Evolutionary conservation across 2,113 vertebrate species (phyloP), one percentile per base, ranked within the genome.

Genomic region (Microcebus tavaratra): DNA sequence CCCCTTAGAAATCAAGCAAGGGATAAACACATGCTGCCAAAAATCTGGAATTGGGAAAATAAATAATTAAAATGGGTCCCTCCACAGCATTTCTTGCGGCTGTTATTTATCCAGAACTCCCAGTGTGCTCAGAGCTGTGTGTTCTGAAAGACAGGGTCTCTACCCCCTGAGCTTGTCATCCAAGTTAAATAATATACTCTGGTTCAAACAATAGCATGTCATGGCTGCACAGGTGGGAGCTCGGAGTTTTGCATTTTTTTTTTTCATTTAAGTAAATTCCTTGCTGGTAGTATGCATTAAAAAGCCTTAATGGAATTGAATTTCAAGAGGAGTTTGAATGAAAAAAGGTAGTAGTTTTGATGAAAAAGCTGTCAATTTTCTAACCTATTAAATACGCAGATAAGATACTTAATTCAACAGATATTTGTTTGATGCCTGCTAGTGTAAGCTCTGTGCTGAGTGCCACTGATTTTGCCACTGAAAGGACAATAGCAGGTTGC

Each of bases 101-200:
- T 98, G 89, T 97, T 97, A 88, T 97, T 97, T 98, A 97, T 91
- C 63, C 63, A 98, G 97, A 97, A 97, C 88, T 97, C 98, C 98
- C 88, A 75, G 39, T 63, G 88, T 94, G 97, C 85, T 97, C 96
- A 84, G 85, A 97, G 88, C 95, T 91, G 96, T 0, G 0, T 93
- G 55, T 97, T 95, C 93, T 96, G 90, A 96, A 98, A 98, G 97
- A 96, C 23, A 88, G 94, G 96, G 93, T 97, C 97, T 89, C 95
- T 98, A 91, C 68, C 91, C 92, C 53, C 55, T 95, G 96, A 97
- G 97, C 88, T 0, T 75, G 93, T 92, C 95, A 59, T 88, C 88
- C 87, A 96, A 98, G 96, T 95, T 97, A 97, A 96, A 97, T 93
- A 92, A 98, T 92, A 88, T 57, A 89, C 96, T 97, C 91, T 27